phyloP scores from a whole-genome alignment of 2,888 invertebrate genomes.

The Callinectes sapidus region DNA sequence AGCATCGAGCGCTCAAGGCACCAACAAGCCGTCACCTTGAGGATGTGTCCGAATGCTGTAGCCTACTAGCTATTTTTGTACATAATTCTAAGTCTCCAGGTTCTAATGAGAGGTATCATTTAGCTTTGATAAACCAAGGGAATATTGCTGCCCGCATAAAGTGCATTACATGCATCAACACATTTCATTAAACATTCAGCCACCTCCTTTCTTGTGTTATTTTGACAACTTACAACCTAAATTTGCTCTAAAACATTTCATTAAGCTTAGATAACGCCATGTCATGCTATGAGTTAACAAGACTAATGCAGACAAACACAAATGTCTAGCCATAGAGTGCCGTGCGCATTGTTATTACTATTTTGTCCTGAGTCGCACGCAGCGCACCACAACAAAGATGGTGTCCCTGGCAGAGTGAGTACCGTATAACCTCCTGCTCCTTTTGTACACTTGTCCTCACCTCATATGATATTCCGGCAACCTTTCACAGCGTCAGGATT shows the following conservation, averaged over 20 bases:
- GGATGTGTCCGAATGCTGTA: not conserved
- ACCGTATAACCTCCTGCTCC: not conserved
- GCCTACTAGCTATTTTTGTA: not conserved
- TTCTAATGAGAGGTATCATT: not conserved
- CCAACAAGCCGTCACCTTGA: not conserved
- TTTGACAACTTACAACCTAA: too few species aligned
- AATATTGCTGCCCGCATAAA: too few species aligned
- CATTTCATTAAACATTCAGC: too few species aligned
- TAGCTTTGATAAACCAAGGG: too few species aligned
- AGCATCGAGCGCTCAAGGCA: not conserved
- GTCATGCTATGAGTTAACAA: too few species aligned
- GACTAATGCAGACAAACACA: too few species aligned
- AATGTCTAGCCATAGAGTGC: too few species aligned
- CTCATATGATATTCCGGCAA: not conserved
- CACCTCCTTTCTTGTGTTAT: too few species aligned
- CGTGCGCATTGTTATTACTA: not conserved
- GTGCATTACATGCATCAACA: too few species aligned
- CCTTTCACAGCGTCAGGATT: not conserved
- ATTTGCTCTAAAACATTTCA: too few species aligned
- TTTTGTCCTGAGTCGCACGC: not conserved
- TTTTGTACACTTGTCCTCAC: not conserved
- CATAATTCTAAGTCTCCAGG: not conserved
- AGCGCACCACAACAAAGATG: slow-evolving; percentile 58
- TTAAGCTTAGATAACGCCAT: too few species aligned
- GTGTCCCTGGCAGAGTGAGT: slow-evolving; percentile 63